phyloP scores from a whole-genome alignment of 2,797 vertebrate genomes.

The Cossypha polioptera region DNA sequence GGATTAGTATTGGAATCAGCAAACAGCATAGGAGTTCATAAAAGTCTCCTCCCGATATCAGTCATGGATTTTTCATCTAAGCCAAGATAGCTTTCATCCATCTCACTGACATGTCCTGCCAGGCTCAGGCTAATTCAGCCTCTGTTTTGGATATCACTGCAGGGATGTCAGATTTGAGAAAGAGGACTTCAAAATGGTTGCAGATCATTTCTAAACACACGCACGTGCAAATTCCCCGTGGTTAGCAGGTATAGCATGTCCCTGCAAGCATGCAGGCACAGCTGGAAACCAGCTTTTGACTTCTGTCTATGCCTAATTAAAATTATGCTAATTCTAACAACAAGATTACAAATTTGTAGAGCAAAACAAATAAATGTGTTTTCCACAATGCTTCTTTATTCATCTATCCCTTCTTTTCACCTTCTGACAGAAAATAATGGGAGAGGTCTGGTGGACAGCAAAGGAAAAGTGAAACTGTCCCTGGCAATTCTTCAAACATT shows the following conservation, averaged over 20 bases:
- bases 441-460: not conserved
- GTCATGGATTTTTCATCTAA: conserved; percentile 5
- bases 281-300: conserved; percentile 3
- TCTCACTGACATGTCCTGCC: conserved; percentile 1
- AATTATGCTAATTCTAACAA: conserved; percentile 26
- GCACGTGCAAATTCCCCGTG: not conserved
- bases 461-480: not conserved
- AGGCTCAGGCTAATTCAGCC: not conserved
- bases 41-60: not conserved
- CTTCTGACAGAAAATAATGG: not conserved
- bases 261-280: not conserved
- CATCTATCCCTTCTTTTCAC: not conserved
- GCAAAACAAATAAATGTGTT: not conserved
- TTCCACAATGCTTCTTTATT: not conserved
- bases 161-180: not conserved
- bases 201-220: not conserved
- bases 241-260: not conserved
- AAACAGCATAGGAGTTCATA: not conserved
- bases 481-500: not conserved
- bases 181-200: not conserved
- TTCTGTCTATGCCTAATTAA: conserved; percentile 17
- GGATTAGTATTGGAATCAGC: not conserved
- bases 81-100: not conserved
- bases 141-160: not conserved
- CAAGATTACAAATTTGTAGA: not conserved